These are phyloP conservation scores for Timema cristinae DNA, from an alignment of 2,888 invertebrate genomes.

Conservation along the genomic window DNA sequence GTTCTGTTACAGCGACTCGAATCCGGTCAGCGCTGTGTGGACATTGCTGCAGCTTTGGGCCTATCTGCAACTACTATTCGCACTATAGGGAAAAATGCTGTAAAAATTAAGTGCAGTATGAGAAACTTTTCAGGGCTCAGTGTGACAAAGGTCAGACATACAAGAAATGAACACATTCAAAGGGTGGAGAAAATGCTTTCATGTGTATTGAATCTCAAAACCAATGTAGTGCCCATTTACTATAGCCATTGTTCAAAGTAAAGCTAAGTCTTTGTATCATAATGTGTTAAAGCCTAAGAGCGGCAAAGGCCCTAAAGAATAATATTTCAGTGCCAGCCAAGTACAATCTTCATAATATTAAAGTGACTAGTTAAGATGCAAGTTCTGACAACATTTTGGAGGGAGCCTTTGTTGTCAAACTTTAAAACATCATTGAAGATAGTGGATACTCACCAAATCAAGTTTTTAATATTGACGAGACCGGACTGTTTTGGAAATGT, in stretches of 20 bases:
- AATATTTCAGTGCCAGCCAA: not conserved
- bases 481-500: no score
- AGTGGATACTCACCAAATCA: no score
- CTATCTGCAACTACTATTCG: not conserved
- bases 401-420: no score
- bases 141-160: no score
- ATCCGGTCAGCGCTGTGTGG: not conserved
- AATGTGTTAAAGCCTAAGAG: not conserved
- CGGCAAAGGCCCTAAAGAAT: not conserved
- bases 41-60: not conserved
- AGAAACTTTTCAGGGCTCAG: no score
- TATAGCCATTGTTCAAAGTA: not conserved
- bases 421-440: no score
- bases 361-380: not conserved
- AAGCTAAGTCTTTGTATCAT: not conserved
- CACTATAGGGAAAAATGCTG: not conserved
- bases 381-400: slow-evolving; percentile 2
- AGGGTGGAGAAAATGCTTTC: not conserved
- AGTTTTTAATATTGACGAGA: no score
- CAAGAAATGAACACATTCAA: not conserved
- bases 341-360: not conserved
- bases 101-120: no score
- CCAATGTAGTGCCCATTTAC: not conserved
- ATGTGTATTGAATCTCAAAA: not conserved
- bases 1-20: not conserved